Conservation (phyloP, 1,140 invertebrate species). For the Drosophila erecta region DNA sequence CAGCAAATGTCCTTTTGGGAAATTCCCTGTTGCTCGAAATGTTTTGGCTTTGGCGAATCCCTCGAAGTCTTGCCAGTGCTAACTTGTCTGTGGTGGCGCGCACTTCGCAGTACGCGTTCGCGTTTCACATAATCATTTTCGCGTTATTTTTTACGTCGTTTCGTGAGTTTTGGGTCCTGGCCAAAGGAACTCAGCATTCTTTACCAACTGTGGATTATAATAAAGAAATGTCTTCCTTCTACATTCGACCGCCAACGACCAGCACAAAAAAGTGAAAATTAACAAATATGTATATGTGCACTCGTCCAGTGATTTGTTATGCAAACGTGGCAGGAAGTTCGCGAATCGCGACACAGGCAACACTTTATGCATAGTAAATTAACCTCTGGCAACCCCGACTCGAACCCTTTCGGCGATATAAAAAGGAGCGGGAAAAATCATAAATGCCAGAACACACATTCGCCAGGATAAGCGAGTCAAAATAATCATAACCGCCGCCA, state of each 20-base stretch:
- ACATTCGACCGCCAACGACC: background rate
- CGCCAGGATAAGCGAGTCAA: conserved; percentile 40
- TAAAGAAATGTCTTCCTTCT: conserved; percentile 52
- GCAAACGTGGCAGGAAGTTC: conserved; percentile 49
- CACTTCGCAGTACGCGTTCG: conserved; percentile 34
- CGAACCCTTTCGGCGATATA: conserved; percentile 14
- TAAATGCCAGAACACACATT: conserved; percentile 29
- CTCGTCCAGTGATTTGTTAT: conserved; percentile 56
- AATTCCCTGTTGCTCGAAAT: conserved; percentile 56
- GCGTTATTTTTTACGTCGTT: conserved; percentile 44
- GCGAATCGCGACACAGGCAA: conserved; percentile 45
- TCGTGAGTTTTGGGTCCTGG: conserved; percentile 32
- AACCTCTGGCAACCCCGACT: conserved; percentile 12
- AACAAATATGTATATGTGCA: conserved; percentile 22
- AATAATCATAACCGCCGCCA: conserved; percentile 73
- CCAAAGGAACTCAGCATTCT: conserved; percentile 50
- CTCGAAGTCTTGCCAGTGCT: conserved; percentile 58
- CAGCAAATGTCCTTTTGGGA: conserved; percentile 52
- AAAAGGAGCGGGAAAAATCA: conserved; percentile 32
- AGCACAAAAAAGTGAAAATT: conserved; percentile 20
- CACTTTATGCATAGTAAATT: conserved; percentile 72
- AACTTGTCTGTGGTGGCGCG: conserved; percentile 65
- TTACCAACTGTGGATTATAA: conserved; percentile 74
- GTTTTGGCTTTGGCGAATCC: conserved; percentile 16
- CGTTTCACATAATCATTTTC: conserved; percentile 5